Evolutionary conservation across 2,888 invertebrate genomes (phyloP).

Genomic region (Cordilura impudica): DNA sequence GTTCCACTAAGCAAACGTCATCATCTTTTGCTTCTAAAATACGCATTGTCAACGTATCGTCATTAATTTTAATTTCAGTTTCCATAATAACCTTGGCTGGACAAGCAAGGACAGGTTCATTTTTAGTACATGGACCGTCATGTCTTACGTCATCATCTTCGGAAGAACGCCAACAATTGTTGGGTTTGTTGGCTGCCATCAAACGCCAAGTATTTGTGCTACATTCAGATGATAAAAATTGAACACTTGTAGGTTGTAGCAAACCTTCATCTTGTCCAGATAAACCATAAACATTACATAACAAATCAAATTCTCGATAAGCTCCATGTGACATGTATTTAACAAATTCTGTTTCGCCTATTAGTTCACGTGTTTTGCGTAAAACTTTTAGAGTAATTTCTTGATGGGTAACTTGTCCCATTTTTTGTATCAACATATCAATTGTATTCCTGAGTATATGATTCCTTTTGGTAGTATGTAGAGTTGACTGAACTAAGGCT

Average conservation of each 20-base stretch:
- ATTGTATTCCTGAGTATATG: constrained; percentile 80
- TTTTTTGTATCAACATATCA: constrained; percentile 80
- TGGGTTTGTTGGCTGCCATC: constrained; percentile 43
- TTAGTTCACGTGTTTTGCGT: constrained; percentile 83
- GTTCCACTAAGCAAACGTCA: constrained; percentile 63
- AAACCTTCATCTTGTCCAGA: constrained; percentile 57
- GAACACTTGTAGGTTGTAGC: constrained; percentile 40
- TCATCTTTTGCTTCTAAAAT: constrained; percentile 82
- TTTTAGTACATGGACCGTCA: not conserved
- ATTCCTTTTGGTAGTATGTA: constrained; percentile 79
- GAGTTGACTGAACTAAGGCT: constrained; percentile 80
- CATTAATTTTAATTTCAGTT: constrained; percentile 89
- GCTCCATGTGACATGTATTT: constrained; percentile 79
- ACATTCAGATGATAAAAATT: constrained; percentile 44
- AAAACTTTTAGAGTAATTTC: constrained; percentile 84
- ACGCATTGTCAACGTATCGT: constrained; percentile 90
- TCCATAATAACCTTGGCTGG: constrained; percentile 87
- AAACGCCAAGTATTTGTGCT: constrained; percentile 57
- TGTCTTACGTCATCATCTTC: constrained; percentile 66
- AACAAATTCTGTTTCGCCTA: constrained; percentile 84
- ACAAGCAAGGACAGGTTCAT: constrained; percentile 69
- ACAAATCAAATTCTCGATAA: constrained; percentile 80
- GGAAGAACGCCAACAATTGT: constrained; percentile 66
- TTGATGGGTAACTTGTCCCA: constrained; percentile 82
- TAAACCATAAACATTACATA: constrained; percentile 81